These are phyloP conservation scores for Autographa pulchrina DNA, from an alignment of 2,888 invertebrate species.

Conservation along the genomic window DNA sequence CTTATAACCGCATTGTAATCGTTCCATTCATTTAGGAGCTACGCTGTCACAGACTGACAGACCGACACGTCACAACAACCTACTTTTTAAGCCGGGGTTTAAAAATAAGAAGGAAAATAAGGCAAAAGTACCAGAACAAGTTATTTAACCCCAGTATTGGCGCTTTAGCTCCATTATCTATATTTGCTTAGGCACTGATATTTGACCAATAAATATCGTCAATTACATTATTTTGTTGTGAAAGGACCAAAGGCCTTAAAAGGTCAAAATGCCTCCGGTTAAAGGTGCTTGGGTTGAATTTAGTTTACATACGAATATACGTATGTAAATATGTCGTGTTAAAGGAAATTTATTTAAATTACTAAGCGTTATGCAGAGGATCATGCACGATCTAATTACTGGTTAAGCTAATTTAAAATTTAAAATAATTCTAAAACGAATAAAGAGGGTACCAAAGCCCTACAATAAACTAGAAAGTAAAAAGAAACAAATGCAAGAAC, in stretches of 20 bases:
- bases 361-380: not conserved
- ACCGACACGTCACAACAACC: too few species aligned
- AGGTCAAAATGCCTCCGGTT: conserved; percentile 20
- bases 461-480: too few species aligned
- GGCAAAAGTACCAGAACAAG: not conserved
- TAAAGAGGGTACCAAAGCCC: too few species aligned
- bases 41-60: too few species aligned
- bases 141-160: conserved; percentile 6
- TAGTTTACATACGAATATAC: conserved; percentile 14
- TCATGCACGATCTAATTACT: conserved; percentile 1
- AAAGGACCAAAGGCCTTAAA: conserved; percentile 27
- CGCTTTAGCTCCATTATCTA: conserved; percentile 15
- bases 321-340: not conserved
- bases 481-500: too few species aligned
- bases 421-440: too few species aligned
- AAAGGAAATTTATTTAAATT: conserved; percentile 8
- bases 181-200: conserved; percentile 50
- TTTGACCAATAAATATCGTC: conserved; percentile 43
- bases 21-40: too few species aligned
- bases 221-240: conserved; percentile 53
- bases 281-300: conserved; percentile 13
- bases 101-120: not conserved
- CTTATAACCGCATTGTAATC: too few species aligned
- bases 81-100: too few species aligned
- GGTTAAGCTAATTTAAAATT: not conserved